These are phyloP conservation scores for Frankliniella intonsa DNA, from an alignment of 2,888 invertebrate genomes.

Conservation along the genomic window DNA sequence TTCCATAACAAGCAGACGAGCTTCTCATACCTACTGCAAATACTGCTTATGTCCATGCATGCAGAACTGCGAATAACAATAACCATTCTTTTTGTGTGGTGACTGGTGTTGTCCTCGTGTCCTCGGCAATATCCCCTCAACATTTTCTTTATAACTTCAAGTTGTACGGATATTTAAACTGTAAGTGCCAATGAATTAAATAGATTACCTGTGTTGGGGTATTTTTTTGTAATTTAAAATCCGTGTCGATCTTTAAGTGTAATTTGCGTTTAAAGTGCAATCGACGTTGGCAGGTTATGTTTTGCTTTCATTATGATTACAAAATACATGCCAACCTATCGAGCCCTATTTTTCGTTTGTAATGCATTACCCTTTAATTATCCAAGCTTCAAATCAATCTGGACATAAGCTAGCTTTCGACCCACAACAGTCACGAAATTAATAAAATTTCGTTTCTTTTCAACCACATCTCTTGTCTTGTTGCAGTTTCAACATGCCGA, in stretches of 20 bases:
- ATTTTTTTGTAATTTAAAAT: no score
- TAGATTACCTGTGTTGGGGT: no score
- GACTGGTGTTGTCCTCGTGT: constrained; percentile 1
- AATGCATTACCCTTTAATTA: no score
- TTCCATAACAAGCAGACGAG: background rate
- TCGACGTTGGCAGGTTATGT: no score
- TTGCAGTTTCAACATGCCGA: constrained; percentile 58
- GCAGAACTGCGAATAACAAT: background rate
- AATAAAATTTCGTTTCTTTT: background rate
- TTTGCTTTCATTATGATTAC: no score
- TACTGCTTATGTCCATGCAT: background rate
- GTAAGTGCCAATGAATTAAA: background rate
- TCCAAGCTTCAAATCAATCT: no score
- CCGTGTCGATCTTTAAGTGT: no score
- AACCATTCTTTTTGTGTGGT: constrained; percentile 13
- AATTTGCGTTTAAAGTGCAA: no score
- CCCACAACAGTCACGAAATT: no score
- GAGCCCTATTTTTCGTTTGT: no score
- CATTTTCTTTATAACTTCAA: background rate
- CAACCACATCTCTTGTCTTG: background rate
- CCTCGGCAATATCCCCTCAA: background rate
- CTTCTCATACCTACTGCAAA: background rate
- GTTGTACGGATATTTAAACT: background rate
- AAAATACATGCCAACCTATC: no score
- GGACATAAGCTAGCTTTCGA: no score